These are phyloP conservation scores for Petrocephalus sullivani DNA, from an alignment of 2,797 vertebrate species.

Conservation along the genomic window DNA sequence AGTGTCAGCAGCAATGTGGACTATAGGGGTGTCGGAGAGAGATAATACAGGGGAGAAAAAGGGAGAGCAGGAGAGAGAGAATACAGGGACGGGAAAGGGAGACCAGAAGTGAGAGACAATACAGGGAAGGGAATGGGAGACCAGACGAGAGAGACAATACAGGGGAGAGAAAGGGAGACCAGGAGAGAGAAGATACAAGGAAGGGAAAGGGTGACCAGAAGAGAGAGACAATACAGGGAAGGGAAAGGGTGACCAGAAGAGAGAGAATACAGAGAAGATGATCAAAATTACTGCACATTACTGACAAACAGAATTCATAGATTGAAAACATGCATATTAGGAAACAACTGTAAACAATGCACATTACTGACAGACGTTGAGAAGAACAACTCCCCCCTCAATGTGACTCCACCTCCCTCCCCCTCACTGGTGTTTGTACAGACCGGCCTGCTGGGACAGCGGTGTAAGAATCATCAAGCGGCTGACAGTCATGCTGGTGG, in stretches of 20 bases:
- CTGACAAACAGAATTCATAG: slow-evolving; percentile 42
- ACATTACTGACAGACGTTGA: background rate
- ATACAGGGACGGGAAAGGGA: slow-evolving; percentile 19
- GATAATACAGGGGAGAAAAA: slow-evolving; percentile 20
- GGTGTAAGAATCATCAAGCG: too few relatives aligned
- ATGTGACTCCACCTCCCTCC: too few relatives aligned
- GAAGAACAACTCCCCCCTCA: background rate
- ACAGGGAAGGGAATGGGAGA: too few relatives aligned
- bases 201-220: slow-evolving; percentile 25
- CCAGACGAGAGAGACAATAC: too few relatives aligned
- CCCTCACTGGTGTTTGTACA: background rate
- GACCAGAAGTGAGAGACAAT: slow-evolving; percentile 19
- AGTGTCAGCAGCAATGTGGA: background rate
- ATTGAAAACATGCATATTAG: background rate
- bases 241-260: background rate
- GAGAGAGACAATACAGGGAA: slow-evolving; percentile 21
- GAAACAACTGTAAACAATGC: background rate
- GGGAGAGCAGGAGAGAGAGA: slow-evolving; percentile 32
- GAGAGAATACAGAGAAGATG: too few relatives aligned
- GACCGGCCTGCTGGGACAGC: too few relatives aligned
- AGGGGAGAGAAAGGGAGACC: too few relatives aligned
- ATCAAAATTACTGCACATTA: slow-evolving; percentile 40
- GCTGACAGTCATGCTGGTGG: too few relatives aligned
- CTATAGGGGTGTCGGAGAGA: background rate
- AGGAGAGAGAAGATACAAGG: too few relatives aligned